These are phyloP conservation scores for Vireo altiloquus DNA, from an alignment of 2,113 vertebrate genomes.

Conservation along the genomic window DNA sequence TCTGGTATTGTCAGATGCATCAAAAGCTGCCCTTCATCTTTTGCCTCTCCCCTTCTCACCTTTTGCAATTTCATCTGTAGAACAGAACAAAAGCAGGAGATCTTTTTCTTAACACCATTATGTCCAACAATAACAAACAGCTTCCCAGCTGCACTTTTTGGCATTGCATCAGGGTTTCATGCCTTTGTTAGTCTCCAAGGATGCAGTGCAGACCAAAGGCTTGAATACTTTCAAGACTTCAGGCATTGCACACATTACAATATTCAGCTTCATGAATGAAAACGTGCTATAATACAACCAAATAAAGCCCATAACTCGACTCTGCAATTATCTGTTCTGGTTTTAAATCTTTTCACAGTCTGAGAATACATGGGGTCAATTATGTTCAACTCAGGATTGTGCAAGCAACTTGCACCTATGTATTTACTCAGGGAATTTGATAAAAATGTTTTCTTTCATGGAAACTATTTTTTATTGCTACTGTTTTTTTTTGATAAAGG, in stretches of 20 bases:
- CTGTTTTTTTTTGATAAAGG: not conserved
- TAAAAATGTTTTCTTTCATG: not conserved
- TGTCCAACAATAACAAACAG: not conserved
- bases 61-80: not conserved
- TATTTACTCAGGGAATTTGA: not conserved
- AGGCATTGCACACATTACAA: not conserved
- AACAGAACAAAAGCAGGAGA: not conserved
- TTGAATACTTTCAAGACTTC: not conserved
- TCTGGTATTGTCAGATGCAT: not conserved
- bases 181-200: not conserved
- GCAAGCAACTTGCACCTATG: not conserved
- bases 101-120: not conserved
- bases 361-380: not conserved
- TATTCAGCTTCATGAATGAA: not conserved
- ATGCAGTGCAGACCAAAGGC: not conserved
- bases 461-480: not conserved
- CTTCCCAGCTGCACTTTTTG: not conserved
- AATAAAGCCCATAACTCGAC: not conserved
- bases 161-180: not conserved
- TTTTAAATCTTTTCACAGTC: not conserved
- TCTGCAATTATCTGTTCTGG: not conserved
- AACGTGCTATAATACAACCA: not conserved
- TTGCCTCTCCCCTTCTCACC: not conserved
- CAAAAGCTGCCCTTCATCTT: not conserved
- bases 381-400: fast-evolving